Evolutionary conservation across 2,797 vertebrate species (phyloP), one percentile per base, ranked within the genome.

Genomic region (Tympanoctomys barrerae): DNA sequence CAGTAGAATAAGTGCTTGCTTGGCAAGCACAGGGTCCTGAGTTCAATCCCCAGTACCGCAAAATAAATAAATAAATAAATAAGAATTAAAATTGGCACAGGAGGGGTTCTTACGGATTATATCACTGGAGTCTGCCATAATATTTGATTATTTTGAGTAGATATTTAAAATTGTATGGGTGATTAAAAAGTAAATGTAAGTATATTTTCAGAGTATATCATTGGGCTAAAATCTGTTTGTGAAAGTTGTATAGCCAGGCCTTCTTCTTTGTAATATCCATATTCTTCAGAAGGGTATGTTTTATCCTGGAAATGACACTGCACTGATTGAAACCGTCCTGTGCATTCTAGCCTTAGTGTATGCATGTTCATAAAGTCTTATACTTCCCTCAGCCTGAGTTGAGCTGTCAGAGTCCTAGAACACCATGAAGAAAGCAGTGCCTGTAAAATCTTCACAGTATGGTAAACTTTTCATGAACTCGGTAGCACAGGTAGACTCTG

Each of bases 181-280:
- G 26, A 16, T 71, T 86, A 16, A 49, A 71, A 39, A 85, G 49
- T 66, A 39, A 87, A 79, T 22, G 1, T 68, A 62, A 8, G 4
- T 59, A 84, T 3, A 70, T 88, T 91, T 85, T 90, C 78, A 79
- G 83, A 94, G 91, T 92, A 12, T 19, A 22, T 83, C 46, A n/a
- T 90, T 68, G 36, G 71, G 81, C 31, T n/a, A 68, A 88, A 49
- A 57, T 13, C 16, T 57, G 0, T 77, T 88, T 90, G 46, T 73
- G 46, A 22, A 87, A 91, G 36, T 77, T 49, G 7, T 39, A 21
- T 46, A 33, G 39, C 33, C 18, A 36, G 39, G 49, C 3, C 52
- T 12, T 39, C 49, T 54, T 94, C 49, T 79, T 80, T 70, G 49
- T 73, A 36, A 83, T 62, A 46, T 19, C 36, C 21, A 33, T 83